Evolutionary conservation across 2,113 vertebrate genomes (phyloP).

Genomic region (Calyptommatus sinebrachiatus): DNA sequence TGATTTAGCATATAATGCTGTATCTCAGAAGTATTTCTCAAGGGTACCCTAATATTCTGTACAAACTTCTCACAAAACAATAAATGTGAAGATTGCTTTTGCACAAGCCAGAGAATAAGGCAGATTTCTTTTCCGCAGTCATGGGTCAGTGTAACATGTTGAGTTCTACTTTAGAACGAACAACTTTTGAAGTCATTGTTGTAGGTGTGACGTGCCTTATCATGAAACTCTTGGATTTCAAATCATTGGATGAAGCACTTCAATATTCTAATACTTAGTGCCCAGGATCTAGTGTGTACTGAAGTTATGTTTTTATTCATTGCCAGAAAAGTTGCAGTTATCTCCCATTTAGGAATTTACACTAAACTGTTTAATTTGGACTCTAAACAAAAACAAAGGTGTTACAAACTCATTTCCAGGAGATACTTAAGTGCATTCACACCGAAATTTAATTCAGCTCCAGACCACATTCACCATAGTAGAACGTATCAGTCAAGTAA

Average conservation of each 20-base stretch:
- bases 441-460: no score
- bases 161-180: neutral
- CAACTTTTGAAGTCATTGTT: neutral
- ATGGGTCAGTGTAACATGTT: slow-evolving; percentile 1
- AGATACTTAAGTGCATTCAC: neutral
- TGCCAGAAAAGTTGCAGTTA: neutral
- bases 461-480: no score
- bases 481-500: no score
- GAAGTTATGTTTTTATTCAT: neutral
- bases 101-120: slow-evolving; percentile 49
- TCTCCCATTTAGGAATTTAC: neutral
- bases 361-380: no score
- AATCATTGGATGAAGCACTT: neutral
- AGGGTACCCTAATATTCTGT: slow-evolving; percentile 46
- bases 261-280: neutral
- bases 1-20: slow-evolving; percentile 19
- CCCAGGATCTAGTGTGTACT: neutral
- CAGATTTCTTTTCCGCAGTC: slow-evolving; percentile 14
- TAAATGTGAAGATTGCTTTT: slow-evolving; percentile 61
- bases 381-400: no score
- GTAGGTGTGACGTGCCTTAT: neutral
- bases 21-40: slow-evolving; percentile 41
- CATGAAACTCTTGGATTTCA: neutral
- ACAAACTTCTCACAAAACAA: slow-evolving; percentile 40
- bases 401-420: neutral